A percentile compares a stretch with the other conserved stretches of the same genome.
Evolutionary conservation across 1,140 invertebrate genomes (phyloP).

Genomic region (Cotesia glomerata): DNA sequence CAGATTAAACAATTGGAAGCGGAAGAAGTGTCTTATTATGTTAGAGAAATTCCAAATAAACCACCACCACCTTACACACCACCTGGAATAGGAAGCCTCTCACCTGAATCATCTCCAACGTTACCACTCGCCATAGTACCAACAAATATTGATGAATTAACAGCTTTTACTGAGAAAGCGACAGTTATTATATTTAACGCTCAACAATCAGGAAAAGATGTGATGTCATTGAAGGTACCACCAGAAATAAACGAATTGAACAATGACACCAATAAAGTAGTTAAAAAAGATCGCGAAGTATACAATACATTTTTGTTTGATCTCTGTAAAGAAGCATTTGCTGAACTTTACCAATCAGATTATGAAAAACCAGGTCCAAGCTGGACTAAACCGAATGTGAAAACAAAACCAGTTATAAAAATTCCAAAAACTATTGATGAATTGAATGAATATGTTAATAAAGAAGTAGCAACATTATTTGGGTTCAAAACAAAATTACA

Average conservation of each 20-base stretch:
- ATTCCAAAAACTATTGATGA: slow-evolving; percentile 57
- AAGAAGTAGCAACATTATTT: slow-evolving; percentile 65
- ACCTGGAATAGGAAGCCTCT: slow-evolving; percentile 52
- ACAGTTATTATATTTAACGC: slow-evolving; percentile 60
- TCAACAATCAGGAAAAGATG: slow-evolving; percentile 53
- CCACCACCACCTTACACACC: slow-evolving; percentile 76
- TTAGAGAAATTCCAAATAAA: slow-evolving; percentile 74
- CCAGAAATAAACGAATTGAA: slow-evolving; percentile 52
- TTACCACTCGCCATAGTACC: slow-evolving; percentile 58
- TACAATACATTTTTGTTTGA: slow-evolving; percentile 70
- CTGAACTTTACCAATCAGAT: slow-evolving; percentile 61
- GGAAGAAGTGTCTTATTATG: slow-evolving; percentile 67
- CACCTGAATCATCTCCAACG: slow-evolving; percentile 46
- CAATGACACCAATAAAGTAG: slow-evolving; percentile 56
- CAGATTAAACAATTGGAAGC: slow-evolving; percentile 69
- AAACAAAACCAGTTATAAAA: slow-evolving; percentile 52
- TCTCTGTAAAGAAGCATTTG: slow-evolving; percentile 70
- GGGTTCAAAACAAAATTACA: slow-evolving; percentile 65
- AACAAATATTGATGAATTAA: slow-evolving; percentile 59
- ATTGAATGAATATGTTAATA: slow-evolving; percentile 63
- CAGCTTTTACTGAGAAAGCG: slow-evolving; percentile 58
- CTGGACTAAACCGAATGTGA: slow-evolving; percentile 64
- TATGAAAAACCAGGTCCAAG: slow-evolving; percentile 60
- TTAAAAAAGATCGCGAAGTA: slow-evolving; percentile 51
- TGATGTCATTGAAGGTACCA: slow-evolving; percentile 54